Conservation (phyloP, 2,797 vertebrate species). For the Rhyacichthys aspro region DNA sequence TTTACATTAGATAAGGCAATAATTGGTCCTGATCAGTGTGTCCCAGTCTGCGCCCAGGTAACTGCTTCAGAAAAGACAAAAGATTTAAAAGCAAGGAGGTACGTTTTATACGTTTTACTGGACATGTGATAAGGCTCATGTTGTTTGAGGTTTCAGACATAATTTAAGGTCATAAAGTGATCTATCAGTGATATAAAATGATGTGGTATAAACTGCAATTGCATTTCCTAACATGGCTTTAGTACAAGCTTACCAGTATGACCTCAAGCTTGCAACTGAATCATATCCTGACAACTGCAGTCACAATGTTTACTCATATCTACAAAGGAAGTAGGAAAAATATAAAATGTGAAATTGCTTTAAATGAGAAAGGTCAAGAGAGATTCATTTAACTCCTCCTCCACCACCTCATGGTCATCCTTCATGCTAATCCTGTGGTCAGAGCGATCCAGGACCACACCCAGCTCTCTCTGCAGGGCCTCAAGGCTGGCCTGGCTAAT, state of each 20-base stretch:
- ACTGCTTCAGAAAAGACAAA: slow-evolving; percentile 1
- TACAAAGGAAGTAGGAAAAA: slow-evolving; percentile 5
- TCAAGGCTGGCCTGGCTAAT: slow-evolving; percentile 82
- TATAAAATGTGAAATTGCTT: slow-evolving; percentile 15
- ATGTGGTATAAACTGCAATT: no score
- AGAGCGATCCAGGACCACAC: slow-evolving; percentile 62
- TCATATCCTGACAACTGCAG: slow-evolving; percentile 2
- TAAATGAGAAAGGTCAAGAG: slow-evolving; percentile 2
- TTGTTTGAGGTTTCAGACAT: no score
- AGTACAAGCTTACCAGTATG: not conserved
- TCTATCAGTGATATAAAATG: no score
- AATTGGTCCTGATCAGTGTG: slow-evolving; percentile 19
- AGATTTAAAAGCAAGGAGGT: not conserved
- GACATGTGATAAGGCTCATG: not conserved
- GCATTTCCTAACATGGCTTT: no score
- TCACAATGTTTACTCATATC: slow-evolving; percentile 7
- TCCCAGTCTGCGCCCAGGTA: not conserved
- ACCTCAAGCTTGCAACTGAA: no score
- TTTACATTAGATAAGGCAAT: slow-evolving; percentile 23
- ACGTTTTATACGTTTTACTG: not conserved
- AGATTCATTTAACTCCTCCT: slow-evolving; percentile 81
- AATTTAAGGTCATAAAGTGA: no score
- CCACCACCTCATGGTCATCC: slow-evolving; percentile 84
- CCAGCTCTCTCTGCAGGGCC: slow-evolving; percentile 81
- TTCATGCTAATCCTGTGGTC: slow-evolving; percentile 70